phyloP scores from a whole-genome alignment of 1,140 invertebrate genomes.

The Drosophila auraria region DNA sequence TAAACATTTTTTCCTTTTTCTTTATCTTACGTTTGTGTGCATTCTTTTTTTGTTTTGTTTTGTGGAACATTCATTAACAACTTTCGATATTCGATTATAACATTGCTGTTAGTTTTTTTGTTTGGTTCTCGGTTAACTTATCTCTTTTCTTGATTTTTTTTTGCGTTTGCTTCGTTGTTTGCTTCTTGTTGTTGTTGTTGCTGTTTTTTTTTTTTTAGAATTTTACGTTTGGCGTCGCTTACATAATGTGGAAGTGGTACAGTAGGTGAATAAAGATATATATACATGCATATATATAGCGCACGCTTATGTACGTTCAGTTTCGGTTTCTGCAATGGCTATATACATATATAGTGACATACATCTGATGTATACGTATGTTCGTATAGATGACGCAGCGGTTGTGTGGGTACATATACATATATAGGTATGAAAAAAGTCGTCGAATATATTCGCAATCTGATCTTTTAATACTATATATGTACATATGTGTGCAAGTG shows the following conservation, averaged over 20 bases:
- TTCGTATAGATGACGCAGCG: constrained; percentile 39
- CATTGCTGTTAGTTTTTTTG: constrained; percentile 70
- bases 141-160: constrained; percentile 50
- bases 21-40: constrained; percentile 49
- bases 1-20: constrained; percentile 36
- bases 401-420: constrained; percentile 42
- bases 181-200: constrained; percentile 15
- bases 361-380: constrained; percentile 51
- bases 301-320: constrained; percentile 48
- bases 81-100: constrained; percentile 71
- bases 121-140: constrained; percentile 47
- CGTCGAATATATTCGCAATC: constrained; percentile 30
- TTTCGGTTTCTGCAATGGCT: constrained; percentile 15
- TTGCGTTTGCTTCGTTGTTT: constrained; percentile 50
- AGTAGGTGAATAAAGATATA: constrained; percentile 77
- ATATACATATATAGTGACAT: constrained; percentile 53
- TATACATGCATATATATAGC: constrained; percentile 49
- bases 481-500: constrained; percentile 35
- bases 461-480: constrained; percentile 52
- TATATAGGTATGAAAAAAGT: constrained; percentile 40
- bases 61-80: constrained; percentile 68
- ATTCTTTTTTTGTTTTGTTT: constrained; percentile 34
- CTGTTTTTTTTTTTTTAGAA: constrained; percentile 18
- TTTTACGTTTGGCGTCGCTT: constrained; percentile 64
- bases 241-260: constrained; percentile 79